Percentiles rank a stretch among this genome's conserved stretches.
These are phyloP conservation scores for Lordiphosa andalusiaca DNA, from an alignment of 2,888 invertebrate genomes.

Conservation along the genomic window DNA sequence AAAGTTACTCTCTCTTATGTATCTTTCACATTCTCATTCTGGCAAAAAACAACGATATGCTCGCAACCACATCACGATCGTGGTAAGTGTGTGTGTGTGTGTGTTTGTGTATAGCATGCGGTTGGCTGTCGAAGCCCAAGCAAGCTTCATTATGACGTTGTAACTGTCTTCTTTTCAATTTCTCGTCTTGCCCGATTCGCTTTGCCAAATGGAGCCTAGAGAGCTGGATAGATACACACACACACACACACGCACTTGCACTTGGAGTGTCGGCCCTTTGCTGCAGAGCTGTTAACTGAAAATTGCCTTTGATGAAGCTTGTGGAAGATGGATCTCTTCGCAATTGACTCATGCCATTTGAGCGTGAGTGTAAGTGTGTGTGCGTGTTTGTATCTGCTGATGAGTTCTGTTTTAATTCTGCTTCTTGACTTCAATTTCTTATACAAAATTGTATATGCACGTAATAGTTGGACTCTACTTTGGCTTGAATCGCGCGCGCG, in stretches of 20 bases:
- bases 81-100: conserved; percentile 11
- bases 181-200: conserved; percentile 73
- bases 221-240: conserved; percentile 7
- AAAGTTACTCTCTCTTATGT: conserved; percentile 2
- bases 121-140: conserved; percentile 44
- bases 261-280: conserved; percentile 29
- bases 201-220: conserved; percentile 55
- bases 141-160: conserved; percentile 69
- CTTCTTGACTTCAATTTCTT: conserved; percentile 72
- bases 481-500: conserved; percentile 73
- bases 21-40: conserved; percentile 22
- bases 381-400: conserved; percentile 50
- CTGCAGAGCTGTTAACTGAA: conserved; percentile 57
- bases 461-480: conserved; percentile 48
- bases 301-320: conserved; percentile 54
- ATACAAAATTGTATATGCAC: conserved; percentile 68
- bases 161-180: conserved; percentile 73
- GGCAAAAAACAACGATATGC: conserved; percentile 35
- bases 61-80: conserved; percentile 39
- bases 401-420: conserved; percentile 74
- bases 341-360: conserved; percentile 51
- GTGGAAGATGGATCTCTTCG: conserved; percentile 60
- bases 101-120: conserved; percentile 47
- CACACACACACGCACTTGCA: conserved; percentile 22
- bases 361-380: conserved; percentile 29